Evolutionary conservation across 1,140 invertebrate genomes (phyloP), one percentile per base, ranked within the genome.

Genomic region (Habropoda laboriosa): DNA sequence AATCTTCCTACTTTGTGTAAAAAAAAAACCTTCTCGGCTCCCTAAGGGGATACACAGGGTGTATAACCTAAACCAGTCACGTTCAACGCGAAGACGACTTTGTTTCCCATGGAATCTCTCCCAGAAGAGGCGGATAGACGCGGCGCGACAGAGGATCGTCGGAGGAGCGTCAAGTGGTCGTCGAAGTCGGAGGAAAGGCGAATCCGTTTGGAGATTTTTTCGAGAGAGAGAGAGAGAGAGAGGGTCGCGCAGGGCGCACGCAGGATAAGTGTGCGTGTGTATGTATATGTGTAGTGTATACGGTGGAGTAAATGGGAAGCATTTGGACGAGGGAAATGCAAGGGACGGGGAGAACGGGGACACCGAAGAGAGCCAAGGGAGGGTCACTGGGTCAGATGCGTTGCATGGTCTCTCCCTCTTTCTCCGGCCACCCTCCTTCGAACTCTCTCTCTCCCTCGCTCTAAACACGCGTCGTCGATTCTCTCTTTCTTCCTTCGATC

Each of bases 301-400:
- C 42, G 63, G 10, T 35, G 51, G 45, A 64, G 53, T 72, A 73
- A 74, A 71, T 38, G 74, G 68, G n/a, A 81, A 72, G 67, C 67
- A 49, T 55, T 35, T 71, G 30, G 72, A 73, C 40, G 61, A 73
- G 53, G 35, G 74, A 49, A 76, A 35, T 72, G 72, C 75, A 63
- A 73, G 47, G 79, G 81, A 77, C 76, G 79, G 81, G 87, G 73
- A 30, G 32, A 32, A n/a, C 85, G 81, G 82, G 84, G 82, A 79
- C 87, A 38, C 21, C 32, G 32, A 78, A 79, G 87, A 85, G 86
- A 38, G 32, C 32, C 58, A 78, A 79, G 87, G 85, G 86, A 90
- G 88, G 91, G 90, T 93, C 89, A 92, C 91, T 92, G 89, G 92
- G 92, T 92, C 92, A 92, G 84, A 91, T 88, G 87, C 88, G 87